A percentile compares a stretch with the other conserved stretches of the same genome.
Conservation (phyloP, 2,113 vertebrate species). For the Antechinus stuartii region DNA sequence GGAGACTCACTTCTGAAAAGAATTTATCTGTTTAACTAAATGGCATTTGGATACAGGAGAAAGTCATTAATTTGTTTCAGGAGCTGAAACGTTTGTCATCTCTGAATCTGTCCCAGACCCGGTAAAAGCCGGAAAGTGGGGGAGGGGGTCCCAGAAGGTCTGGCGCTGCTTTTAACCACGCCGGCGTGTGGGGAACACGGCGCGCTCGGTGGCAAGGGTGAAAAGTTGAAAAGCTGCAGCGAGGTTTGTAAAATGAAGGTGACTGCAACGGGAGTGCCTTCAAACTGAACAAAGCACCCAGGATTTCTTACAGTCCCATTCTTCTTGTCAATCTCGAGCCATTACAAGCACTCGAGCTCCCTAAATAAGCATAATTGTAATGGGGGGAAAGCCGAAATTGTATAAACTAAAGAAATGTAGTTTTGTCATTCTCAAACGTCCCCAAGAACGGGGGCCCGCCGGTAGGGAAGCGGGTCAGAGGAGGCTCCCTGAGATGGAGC, state of each 20-base stretch:
- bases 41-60: slow-evolving; percentile 61
- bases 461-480: neutral
- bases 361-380: neutral
- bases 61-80: slow-evolving; percentile 72
- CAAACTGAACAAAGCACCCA: neutral
- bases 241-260: neutral
- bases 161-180: neutral
- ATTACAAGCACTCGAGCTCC: neutral
- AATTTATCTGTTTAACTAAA: slow-evolving; percentile 71
- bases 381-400: neutral
- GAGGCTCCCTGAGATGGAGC: neutral
- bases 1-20: slow-evolving; percentile 73
- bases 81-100: slow-evolving; percentile 60
- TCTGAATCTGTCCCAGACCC: neutral
- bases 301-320: neutral
- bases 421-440: neutral
- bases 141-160: too few species aligned
- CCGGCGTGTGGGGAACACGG: neutral
- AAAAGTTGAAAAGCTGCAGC: neutral
- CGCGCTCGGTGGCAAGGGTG: neutral
- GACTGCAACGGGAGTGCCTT: neutral
- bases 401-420: neutral
- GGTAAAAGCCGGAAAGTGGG: neutral
- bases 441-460: neutral
- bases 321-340: neutral